Evolutionary conservation across 2,113 vertebrate species (phyloP).

Genomic region (Nansenia antarctica): DNA sequence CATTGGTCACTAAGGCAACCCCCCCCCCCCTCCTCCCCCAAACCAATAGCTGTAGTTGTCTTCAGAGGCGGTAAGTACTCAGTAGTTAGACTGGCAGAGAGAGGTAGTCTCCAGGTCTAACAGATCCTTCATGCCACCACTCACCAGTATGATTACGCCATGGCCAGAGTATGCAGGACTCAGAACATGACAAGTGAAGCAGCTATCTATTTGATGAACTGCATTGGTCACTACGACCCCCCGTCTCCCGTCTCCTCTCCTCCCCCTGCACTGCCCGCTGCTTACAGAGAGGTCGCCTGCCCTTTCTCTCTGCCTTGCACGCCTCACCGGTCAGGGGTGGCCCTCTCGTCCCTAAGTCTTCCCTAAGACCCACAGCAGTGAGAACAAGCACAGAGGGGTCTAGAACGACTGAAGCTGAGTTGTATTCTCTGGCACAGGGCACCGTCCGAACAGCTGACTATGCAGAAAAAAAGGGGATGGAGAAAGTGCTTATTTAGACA

Average conservation of each 20-base stretch:
- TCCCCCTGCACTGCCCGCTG: background rate
- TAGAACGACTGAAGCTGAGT: background rate
- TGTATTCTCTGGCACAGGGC: background rate
- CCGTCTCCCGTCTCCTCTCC: background rate
- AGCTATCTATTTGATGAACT: slow-evolving; percentile 28
- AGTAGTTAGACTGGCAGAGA: background rate
- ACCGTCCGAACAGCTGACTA: background rate
- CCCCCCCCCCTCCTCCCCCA: background rate
- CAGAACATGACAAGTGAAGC: slow-evolving; percentile 12
- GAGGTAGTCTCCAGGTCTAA: slow-evolving; percentile 22
- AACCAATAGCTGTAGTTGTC: slow-evolving; percentile 1
- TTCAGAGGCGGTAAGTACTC: background rate
- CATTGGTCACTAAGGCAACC: background rate
- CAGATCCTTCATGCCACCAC: slow-evolving; percentile 3
- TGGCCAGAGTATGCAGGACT: slow-evolving; percentile 29
- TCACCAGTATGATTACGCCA: slow-evolving; percentile 30
- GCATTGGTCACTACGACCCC: background rate
- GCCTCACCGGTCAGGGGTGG: background rate
- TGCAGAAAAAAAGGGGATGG: background rate
- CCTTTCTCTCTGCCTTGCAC: slow-evolving; percentile 7
- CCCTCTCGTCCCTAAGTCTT: background rate
- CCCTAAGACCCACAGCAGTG: background rate
- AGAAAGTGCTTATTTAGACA: background rate
- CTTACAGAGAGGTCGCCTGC: slow-evolving; percentile 6
- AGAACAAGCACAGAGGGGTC: too few species aligned